A percentile compares a stretch with the other conserved stretches of the same genome.
phyloP scores from a whole-genome alignment of 2,113 vertebrate genomes.

The Vulpes ferrilata region DNA sequence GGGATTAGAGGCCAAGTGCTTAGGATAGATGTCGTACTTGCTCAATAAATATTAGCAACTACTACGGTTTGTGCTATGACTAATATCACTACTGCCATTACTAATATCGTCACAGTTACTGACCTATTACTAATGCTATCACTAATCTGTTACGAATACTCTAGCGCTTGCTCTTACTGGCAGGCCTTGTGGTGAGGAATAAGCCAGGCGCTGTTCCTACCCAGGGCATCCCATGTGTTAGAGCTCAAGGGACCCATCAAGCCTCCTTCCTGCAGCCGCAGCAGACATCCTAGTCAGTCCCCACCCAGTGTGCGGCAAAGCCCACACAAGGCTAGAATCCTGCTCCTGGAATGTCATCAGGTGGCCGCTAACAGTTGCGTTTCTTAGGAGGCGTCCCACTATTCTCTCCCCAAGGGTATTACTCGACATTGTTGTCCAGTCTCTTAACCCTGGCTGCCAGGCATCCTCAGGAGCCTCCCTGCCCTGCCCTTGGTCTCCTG shows the following conservation, averaged over 20 bases:
- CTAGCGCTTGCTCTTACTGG: neutral
- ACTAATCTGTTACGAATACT: slow-evolving; percentile 41
- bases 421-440: neutral
- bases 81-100: neutral
- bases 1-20: neutral
- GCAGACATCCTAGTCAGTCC: neutral
- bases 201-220: neutral
- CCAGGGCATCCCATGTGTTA: neutral
- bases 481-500: too few relatives aligned
- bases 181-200: neutral
- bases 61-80: neutral
- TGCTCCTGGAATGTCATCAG: neutral
- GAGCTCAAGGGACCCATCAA: neutral
- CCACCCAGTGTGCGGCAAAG: neutral
- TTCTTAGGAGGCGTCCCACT: neutral
- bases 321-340: neutral
- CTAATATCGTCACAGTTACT: neutral
- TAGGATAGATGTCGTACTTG: neutral
- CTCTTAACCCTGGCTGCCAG: neutral
- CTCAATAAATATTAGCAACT: neutral
- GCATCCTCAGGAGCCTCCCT: neutral
- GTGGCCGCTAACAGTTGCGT: too few relatives aligned
- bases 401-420: neutral
- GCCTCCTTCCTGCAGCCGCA: neutral
- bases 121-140: neutral